Conservation (phyloP, 2,797 vertebrate genomes). For the Tapera naevia region DNA sequence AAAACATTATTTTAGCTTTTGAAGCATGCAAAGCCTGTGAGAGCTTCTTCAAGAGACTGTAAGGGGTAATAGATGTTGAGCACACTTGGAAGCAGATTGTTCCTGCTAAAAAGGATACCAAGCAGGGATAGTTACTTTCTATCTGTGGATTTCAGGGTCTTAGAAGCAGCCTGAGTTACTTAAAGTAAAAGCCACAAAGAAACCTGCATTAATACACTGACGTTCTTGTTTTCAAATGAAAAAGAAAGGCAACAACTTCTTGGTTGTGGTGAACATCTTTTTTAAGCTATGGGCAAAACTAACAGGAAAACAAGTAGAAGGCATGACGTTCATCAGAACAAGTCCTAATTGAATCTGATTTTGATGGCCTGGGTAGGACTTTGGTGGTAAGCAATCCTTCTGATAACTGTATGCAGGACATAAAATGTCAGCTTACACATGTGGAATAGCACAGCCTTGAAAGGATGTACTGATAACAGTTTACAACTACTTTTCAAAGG, state of each 20-base stretch:
- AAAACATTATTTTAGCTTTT: not conserved
- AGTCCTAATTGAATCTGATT: not conserved
- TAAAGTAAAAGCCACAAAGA: not conserved
- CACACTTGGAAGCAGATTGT: not conserved
- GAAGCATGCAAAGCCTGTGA: not conserved
- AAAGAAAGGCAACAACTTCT: not conserved
- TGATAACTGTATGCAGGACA: not conserved
- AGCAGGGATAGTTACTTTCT: not conserved
- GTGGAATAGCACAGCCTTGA: not conserved
- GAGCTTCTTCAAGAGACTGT: not conserved
- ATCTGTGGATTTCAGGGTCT: not conserved
- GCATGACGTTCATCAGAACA: not conserved
- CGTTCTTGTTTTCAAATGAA: not conserved
- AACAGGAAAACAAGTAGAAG: not conserved
- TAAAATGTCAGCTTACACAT: not conserved
- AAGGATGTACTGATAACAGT: not conserved
- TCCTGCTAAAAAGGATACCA: not conserved
- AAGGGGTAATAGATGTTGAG: not conserved
- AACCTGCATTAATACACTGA: not conserved
- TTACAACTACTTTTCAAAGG: not conserved
- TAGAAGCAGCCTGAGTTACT: not conserved
- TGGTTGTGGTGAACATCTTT: not conserved
- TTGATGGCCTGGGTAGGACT: not conserved
- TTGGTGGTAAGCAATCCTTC: not conserved
- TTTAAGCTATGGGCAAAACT: not conserved